Evolutionary conservation across 2,797 vertebrate genomes (phyloP).

Genomic region (Anguilla obscura): DNA sequence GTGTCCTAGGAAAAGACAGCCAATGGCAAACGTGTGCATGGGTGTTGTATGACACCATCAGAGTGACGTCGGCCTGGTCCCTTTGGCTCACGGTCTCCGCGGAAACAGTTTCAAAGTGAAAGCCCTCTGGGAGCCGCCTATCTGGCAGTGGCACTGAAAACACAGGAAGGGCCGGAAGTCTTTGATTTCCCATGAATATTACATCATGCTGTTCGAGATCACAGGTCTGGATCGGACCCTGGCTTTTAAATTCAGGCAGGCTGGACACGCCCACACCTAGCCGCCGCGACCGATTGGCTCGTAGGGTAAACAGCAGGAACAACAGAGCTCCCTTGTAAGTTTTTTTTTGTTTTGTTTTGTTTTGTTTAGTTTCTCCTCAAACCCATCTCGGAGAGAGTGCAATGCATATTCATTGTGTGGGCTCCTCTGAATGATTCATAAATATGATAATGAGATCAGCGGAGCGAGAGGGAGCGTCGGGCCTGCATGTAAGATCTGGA

Average conservation of each 20-base stretch:
- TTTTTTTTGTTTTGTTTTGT: background rate
- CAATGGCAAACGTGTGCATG: conserved; percentile 61
- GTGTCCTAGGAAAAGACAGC: conserved; percentile 50
- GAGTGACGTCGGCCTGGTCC: conserved; percentile 60
- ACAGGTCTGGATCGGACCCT: background rate
- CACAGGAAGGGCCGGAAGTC: conserved; percentile 29
- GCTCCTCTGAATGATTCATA: conserved; percentile 60
- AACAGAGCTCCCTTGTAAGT: background rate
- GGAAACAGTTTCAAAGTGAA: conserved; percentile 58
- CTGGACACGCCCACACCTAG: background rate
- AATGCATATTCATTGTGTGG: conserved; percentile 30
- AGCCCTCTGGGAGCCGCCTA: background rate
- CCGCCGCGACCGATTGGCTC: background rate
- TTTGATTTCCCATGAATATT: conserved; percentile 29
- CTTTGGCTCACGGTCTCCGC: conserved; percentile 54
- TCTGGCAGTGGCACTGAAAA: conserved; percentile 16
- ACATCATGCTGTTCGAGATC: background rate
- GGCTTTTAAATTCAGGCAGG: background rate
- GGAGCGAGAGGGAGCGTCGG: conserved; percentile 49
- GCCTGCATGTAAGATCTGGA: conserved; percentile 37
- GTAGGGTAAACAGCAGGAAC: background rate
- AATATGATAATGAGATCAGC: conserved; percentile 62
- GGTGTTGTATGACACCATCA: conserved; percentile 65
- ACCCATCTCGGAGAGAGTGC: conserved; percentile 29
- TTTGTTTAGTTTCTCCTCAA: conserved; percentile 22